Base-by-base conservation (phyloP, 2,113 vertebrate species). In the Ciconia maguari region DNA sequence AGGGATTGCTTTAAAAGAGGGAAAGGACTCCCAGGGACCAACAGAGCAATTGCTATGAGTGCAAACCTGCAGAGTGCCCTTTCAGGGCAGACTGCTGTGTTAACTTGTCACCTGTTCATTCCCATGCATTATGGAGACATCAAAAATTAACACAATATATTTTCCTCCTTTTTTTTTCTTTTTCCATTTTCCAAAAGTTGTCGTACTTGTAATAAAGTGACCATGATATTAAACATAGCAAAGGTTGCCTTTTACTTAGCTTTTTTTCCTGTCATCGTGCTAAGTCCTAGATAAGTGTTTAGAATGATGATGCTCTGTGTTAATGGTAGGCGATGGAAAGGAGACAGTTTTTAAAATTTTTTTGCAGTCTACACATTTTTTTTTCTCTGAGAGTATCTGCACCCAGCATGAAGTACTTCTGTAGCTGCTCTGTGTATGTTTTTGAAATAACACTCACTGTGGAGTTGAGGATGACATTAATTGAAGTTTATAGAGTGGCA, bases 61-160 rank as follows among this genome's bases (percentile, higher is more conserved):
- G 85, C 79, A 64, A 61, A 66, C 36, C 82, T 60, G 75, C 64
- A 21, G 49, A 52, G 48, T 16, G 66, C 36, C 36, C 78, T 79
- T 18, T 48, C 54, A 87, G 71, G 70, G 51, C 65, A 71, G 34
- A 54, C 17, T 26, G 30, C n/a, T 71, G 32, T 11, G 22, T 48
- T 83, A 66, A 42, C 42, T 27, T 38, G 29, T 58, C 87, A 91
- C 69, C 72, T 96, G 61, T 70, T 85, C 68, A 55, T 91, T 96
- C 71, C 62, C 74, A 57, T 27, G 54, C 26, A 2, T 51, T 79
- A 41, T 25, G 36, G 74, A 91, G 89, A 44, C 30, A 21, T 38
- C 26, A 30, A 52, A 71, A 82, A 82, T 72, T 44, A 82, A 57
- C 30, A 13, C 2, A 5, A 38, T 78, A 32, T 58, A 11, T 46